Conservation (phyloP, 1,140 invertebrate genomes). For the Bombus balteatus region DNA sequence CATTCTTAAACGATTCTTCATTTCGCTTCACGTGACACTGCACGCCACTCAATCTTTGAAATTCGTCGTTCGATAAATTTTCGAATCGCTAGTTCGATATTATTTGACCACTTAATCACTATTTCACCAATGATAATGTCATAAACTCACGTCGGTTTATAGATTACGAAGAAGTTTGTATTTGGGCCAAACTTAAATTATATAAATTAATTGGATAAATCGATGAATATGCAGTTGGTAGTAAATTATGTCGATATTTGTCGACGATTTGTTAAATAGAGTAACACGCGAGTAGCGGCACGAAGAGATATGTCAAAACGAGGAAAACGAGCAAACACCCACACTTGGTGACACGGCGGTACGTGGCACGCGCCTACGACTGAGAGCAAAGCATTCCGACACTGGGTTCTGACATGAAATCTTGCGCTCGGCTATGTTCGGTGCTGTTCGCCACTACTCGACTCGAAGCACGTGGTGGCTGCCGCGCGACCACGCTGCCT, state of each 20-base stretch:
- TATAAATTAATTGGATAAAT: background rate
- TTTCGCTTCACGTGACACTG: background rate
- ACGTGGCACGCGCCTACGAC: conserved; percentile 77
- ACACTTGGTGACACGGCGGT: conserved; percentile 27
- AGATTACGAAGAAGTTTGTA: background rate
- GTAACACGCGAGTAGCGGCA: too few relatives aligned
- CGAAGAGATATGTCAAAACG: conserved; percentile 1
- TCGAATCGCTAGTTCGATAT: background rate
- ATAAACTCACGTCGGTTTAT: background rate
- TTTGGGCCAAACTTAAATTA: background rate
- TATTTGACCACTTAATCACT: background rate
- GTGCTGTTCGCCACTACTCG: conserved; percentile 65
- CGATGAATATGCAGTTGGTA: too few relatives aligned
- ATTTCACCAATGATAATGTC: background rate
- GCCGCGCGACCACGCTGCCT: conserved; percentile 42
- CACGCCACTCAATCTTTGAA: background rate
- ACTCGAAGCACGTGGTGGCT: conserved; percentile 75
- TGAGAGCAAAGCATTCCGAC: conserved; percentile 77
- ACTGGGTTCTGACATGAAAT: conserved; percentile 73
- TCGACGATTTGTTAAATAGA: background rate
- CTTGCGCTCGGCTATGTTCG: conserved; percentile 71
- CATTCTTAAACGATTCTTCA: conserved; percentile 10
- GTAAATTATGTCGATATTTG: background rate
- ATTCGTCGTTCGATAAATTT: background rate
- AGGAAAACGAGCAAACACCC: background rate